Evolutionary conservation across 2,888 invertebrate genomes (phyloP), one percentile per base, ranked within the genome.

Genomic region (Abscondita cerata): DNA sequence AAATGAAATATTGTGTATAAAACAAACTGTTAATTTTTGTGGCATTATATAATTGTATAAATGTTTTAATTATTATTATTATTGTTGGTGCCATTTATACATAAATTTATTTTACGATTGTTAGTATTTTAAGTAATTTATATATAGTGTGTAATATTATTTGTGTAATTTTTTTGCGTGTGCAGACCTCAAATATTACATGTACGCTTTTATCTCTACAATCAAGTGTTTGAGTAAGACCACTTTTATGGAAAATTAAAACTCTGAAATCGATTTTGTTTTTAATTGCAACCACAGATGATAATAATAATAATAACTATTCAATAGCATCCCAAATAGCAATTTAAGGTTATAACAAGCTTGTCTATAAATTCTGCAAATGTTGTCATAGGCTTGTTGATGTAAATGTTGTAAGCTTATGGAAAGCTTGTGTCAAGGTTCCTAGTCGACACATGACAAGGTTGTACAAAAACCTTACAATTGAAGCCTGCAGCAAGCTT

Each of bases 191-290:
- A 68, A 59, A 68, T 18, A 68, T 67, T 70, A 71, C 70, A 65
- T 71, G 66, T 70, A 70, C 73, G 70, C 73, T 73, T 73, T 74
- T 34, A 70, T 70, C 72, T 69, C 71, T 73, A 71, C 72, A 73
- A 71, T 73, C 72, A 73, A 75, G 71, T 73, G 73, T 75, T 75
- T 75, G 69, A 72, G 71, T 70, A 73, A 71, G 52, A 69, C 73
- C 73, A 75, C 75, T 72, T 73, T 73, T 72, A 74, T 74, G 75
- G 72, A 73, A 71, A 74, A 71, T 73, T 71, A 73, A 75, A 25
- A 25, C 65, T 63, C 65, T 57, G 53, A 61, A 53, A 53, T 3
- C 11, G 12, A 36, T 5, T 36, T 3, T 2, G 2, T 36, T 36
- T 36, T 25, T 25, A n/a, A n/a, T n/a, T n/a, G n/a, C n/a, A n/a